Evolutionary conservation across 64 coral and sea anemone species (phyloP).

Genomic region (Acropora tenuis): DNA sequence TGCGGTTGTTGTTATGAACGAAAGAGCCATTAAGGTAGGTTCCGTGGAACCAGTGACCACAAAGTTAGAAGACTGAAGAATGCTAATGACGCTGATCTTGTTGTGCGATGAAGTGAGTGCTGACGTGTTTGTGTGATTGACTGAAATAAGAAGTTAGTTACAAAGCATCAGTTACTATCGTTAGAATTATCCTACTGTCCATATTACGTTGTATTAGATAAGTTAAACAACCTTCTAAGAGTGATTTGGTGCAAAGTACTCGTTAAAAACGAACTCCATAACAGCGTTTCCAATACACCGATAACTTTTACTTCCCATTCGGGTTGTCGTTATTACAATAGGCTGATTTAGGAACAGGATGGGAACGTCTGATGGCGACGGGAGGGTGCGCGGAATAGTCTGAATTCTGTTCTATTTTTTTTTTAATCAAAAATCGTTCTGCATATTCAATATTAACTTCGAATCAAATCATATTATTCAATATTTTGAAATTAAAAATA

Average conservation of each 20-base stretch:
- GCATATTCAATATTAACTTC: too few species aligned
- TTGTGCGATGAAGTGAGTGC: constrained; percentile 8
- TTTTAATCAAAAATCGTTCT: too few species aligned
- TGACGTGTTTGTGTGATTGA: constrained; percentile 11
- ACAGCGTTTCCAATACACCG: neutral
- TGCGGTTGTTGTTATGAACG: constrained; percentile 19
- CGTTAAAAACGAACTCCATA: neutral
- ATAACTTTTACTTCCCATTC: too few species aligned
- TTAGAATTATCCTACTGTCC: neutral
- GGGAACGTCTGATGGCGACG: too few species aligned
- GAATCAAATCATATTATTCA: too few species aligned
- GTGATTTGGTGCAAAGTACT: neutral
- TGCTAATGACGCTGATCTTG: constrained; percentile 20
- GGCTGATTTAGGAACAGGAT: too few species aligned
- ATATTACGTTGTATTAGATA: neutral
- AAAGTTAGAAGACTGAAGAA: constrained; percentile 37
- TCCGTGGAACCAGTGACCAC: constrained; percentile 25
- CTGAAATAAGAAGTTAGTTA: constrained; percentile 26
- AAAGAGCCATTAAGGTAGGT: constrained; percentile 7
- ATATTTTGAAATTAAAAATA: too few species aligned
- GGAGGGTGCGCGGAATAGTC: too few species aligned
- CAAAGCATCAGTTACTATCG: neutral
- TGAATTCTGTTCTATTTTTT: too few species aligned
- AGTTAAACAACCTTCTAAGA: neutral
- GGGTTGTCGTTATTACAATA: too few species aligned